Evolutionary conservation across 2,113 vertebrate species (phyloP).

Genomic region (Embiotoca jacksoni): DNA sequence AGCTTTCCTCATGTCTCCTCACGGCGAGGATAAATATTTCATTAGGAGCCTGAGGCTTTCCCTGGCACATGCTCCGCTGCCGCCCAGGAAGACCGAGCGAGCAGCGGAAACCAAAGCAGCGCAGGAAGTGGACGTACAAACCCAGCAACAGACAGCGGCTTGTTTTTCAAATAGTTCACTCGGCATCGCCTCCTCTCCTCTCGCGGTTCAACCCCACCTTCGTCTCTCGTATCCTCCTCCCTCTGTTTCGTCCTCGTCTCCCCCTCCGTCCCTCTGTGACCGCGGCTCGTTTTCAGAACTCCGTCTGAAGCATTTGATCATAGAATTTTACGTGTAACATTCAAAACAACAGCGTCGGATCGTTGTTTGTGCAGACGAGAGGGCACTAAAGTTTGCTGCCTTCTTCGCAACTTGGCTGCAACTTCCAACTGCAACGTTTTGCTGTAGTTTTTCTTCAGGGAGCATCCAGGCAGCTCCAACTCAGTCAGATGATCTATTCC

Average conservation of each 20-base stretch:
- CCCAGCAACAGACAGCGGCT: conserved; percentile 48
- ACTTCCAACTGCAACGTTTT: background rate
- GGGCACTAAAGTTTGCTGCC: conserved; percentile 2
- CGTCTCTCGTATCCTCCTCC: conserved; percentile 14
- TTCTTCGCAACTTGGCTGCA: background rate
- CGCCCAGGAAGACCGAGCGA: conserved; percentile 48
- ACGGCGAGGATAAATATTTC: conserved; percentile 81
- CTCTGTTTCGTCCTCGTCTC: background rate
- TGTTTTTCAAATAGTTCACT: conserved; percentile 57
- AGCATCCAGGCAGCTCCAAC: too few species aligned
- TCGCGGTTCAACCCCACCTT: conserved; percentile 8
- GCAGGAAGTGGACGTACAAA: conserved; percentile 62
- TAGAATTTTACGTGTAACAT: conserved; percentile 8
- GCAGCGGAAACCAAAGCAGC: conserved; percentile 60
- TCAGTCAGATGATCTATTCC: too few species aligned
- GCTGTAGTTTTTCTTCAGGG: background rate
- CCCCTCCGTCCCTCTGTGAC: background rate
- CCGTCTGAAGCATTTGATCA: background rate
- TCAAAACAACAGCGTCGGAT: too few species aligned
- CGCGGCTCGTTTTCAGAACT: background rate
- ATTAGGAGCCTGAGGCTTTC: conserved; percentile 78
- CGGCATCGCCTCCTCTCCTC: conserved; percentile 10
- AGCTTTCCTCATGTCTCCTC: conserved; percentile 79
- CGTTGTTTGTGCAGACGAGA: conserved; percentile 2
- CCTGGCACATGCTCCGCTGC: conserved; percentile 65